Evolutionary conservation across 1,140 invertebrate genomes (phyloP).

Genomic region (Carposina sasakii): DNA sequence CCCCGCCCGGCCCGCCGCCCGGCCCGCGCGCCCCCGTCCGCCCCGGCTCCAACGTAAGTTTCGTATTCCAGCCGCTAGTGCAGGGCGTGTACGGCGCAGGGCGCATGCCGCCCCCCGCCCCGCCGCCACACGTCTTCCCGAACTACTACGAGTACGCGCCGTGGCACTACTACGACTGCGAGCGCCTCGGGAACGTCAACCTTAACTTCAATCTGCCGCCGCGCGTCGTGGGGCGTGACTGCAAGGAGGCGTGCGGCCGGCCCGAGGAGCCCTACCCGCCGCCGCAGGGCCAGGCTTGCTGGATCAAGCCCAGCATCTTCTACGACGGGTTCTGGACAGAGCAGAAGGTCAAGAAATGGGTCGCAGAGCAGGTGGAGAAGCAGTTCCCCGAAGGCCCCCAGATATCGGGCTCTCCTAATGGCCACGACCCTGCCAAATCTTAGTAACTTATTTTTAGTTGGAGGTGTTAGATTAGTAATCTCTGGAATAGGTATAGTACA

Average conservation of each 20-base stretch:
- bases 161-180: conserved; percentile 59
- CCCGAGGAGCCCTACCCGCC: conserved; percentile 28
- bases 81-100: conserved; percentile 28
- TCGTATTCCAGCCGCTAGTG: conserved; percentile 59
- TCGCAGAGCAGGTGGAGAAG: conserved; percentile 66
- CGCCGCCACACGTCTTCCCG: conserved; percentile 35
- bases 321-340: conserved; percentile 71
- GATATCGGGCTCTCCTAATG: conserved; percentile 23
- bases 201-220: conserved; percentile 61
- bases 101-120: conserved; percentile 29
- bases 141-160: conserved; percentile 60
- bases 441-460: conserved; percentile 19
- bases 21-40: conserved; percentile 16
- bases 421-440: conserved; percentile 35
- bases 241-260: conserved; percentile 41
- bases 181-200: conserved; percentile 52
- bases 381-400: conserved; percentile 48
- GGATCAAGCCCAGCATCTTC: conserved; percentile 70
- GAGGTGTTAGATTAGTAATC: conserved; percentile 24
- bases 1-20: conserved; percentile 9
- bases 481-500: conserved; percentile 26
- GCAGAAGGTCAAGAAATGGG: conserved; percentile 70
- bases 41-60: conserved; percentile 65
- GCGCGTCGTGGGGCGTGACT: conserved; percentile 34
- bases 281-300: conserved; percentile 45